phyloP scores from a whole-genome alignment of 2,888 invertebrate species.

The Odontocolon sp. region DNA sequence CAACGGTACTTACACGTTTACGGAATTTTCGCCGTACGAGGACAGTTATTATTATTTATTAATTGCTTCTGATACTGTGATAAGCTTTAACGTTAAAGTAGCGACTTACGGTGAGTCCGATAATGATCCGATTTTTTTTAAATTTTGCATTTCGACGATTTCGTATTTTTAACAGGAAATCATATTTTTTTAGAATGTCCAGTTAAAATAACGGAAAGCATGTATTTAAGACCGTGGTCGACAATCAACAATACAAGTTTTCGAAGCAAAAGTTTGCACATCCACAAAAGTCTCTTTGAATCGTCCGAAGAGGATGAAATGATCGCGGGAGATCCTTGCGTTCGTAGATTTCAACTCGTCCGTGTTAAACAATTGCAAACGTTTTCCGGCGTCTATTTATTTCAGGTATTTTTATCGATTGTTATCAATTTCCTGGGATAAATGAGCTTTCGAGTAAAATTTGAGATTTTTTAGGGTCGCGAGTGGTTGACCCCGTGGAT shows the following conservation, averaged over 20 bases:
- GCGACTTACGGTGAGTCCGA: constrained; percentile 71
- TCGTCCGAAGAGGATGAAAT: constrained; percentile 58
- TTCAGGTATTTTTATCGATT: constrained; percentile 75
- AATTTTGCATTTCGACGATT: neutral
- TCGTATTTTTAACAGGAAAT: neutral
- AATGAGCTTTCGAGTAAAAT: neutral
- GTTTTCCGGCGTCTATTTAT: constrained; percentile 80
- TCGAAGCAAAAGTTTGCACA: constrained; percentile 49
- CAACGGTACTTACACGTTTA: constrained; percentile 75
- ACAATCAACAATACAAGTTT: constrained; percentile 54
- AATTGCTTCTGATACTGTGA: constrained; percentile 79
- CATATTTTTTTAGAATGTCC: constrained; percentile 73
- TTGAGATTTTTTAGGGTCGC: constrained; percentile 75
- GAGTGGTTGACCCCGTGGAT: constrained; percentile 81
- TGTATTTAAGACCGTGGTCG: constrained; percentile 64
- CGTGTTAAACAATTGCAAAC: constrained; percentile 80
- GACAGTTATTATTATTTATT: constrained; percentile 82
- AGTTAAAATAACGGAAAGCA: constrained; percentile 70
- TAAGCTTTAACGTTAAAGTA: constrained; percentile 79
- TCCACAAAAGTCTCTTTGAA: constrained; percentile 62
- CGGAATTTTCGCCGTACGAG: constrained; percentile 79
- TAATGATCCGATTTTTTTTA: neutral
- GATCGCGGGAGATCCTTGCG: constrained; percentile 71
- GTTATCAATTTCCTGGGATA: neutral
- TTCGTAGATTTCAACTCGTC: constrained; percentile 79